phyloP scores from a whole-genome alignment of 2,797 vertebrate species.

The Macropodus opercularis region DNA sequence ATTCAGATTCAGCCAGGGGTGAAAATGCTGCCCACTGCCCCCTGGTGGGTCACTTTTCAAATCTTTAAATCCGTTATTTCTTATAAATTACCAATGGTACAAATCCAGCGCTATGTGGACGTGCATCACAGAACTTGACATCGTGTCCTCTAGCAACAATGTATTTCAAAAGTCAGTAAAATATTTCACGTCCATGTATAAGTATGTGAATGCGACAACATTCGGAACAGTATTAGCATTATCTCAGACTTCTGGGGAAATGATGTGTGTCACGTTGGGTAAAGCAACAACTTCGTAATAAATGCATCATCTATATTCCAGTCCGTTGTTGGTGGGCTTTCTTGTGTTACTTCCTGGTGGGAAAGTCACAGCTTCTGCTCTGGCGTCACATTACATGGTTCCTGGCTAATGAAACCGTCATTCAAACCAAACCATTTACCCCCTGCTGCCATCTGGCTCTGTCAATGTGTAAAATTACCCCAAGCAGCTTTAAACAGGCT shows the following conservation, averaged over 20 bases:
- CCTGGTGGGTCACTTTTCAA: too few species aligned
- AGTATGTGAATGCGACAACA: background rate
- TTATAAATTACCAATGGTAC: too few species aligned
- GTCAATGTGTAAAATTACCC: conserved; percentile 39
- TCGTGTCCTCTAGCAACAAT: too few species aligned
- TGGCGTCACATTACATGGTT: conserved; percentile 22
- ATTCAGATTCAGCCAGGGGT: too few species aligned
- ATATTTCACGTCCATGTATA: background rate
- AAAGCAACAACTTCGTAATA: conserved; percentile 18
- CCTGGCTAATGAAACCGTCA: conserved; percentile 38
- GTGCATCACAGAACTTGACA: too few species aligned
- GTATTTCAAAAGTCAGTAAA: too few species aligned
- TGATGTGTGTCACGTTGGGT: background rate
- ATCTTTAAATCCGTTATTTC: too few species aligned
- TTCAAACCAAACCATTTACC: conserved; percentile 31
- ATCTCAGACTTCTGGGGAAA: background rate
- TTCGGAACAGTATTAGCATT: too few species aligned
- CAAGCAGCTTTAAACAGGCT: conserved; percentile 24
- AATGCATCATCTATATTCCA: conserved; percentile 10
- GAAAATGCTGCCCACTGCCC: too few species aligned
- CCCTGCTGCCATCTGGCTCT: conserved; percentile 28
- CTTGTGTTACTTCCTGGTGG: conserved; percentile 24
- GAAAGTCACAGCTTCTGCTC: conserved; percentile 32
- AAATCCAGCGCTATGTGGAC: too few species aligned
- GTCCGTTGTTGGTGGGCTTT: conserved; percentile 3